Base-by-base conservation (phyloP, 2,113 vertebrate genomes). In the Apistogramma diplotaenia region DNA sequence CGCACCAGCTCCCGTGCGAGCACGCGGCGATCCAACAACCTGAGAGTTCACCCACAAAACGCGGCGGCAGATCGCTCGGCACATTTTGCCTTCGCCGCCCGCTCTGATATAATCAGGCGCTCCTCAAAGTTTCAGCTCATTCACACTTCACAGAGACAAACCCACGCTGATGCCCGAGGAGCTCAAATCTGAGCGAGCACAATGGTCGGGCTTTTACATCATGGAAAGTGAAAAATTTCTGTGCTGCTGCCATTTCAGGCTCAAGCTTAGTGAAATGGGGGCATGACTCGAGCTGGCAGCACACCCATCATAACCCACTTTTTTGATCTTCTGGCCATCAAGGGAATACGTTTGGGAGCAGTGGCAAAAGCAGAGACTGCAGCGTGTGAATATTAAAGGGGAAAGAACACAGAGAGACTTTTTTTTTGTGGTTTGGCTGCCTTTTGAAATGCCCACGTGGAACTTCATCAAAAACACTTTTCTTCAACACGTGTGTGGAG, bases 281-380 rank as follows among this genome's bases (percentile, higher is more conserved):
- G 13, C 80, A 82, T 25, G 31, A 84, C 61, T 80, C 15, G 10
- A 43, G 58, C 62, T 76, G 72, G 78, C 76, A 88, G 74, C 79
- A 73, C 43, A 78, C n/a, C 70, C 59, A 81, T 79, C 62, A 77
- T 79, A 89, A 90, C 70, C 67, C 84, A 84, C 74, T 87, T 85
- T 85, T 82, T 72, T 78, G 46, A 88, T 90, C 77, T 82, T 87
- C 74, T 81, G 85, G 79, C 65, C 74, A n/a, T 58, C 55, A 31
- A 43, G 58, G 23, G 57, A 15, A 54, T 55, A 62, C 18, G 58
- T 8, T 59, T 56, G 77, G 79, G 76, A 86, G 40, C 21, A 61
- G 29, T 13, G 31, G 61, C 53, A 60, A 40, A 56, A 57, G 27
- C 58, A 49, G 37, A 40, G 27, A 62, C 25, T 33, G 21, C 2